These are phyloP conservation scores for Corbicula japonica DNA, from an alignment of 2,888 invertebrate genomes.

Conservation along the genomic window DNA sequence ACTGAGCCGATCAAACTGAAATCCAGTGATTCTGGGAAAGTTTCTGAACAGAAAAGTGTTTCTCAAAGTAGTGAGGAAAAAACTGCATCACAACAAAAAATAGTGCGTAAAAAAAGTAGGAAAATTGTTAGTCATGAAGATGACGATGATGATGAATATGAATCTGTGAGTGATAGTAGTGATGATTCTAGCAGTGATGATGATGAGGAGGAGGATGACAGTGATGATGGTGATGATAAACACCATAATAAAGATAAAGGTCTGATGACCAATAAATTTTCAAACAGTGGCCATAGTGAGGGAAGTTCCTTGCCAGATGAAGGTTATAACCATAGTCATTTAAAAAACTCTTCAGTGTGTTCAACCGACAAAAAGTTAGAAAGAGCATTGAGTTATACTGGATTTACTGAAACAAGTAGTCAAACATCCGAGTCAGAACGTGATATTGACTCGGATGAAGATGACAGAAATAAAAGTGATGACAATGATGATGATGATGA, in stretches of 20 bases:
- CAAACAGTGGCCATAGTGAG: neutral
- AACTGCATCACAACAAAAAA: too few species aligned
- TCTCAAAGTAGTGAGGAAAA: too few species aligned
- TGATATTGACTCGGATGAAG: slow-evolving; percentile 49
- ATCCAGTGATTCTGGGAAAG: too few species aligned
- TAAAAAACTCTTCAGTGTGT: slow-evolving; percentile 51
- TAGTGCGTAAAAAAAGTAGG: too few species aligned
- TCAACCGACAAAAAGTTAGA: slow-evolving; percentile 57
- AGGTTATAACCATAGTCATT: neutral
- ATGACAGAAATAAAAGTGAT: slow-evolving; percentile 46
- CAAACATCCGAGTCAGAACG: slow-evolving; percentile 50
- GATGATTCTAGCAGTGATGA: slow-evolving; percentile 40
- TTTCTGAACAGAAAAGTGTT: too few species aligned
- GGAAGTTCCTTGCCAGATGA: neutral
- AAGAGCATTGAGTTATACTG: slow-evolving; percentile 56
- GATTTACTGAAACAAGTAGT: slow-evolving; percentile 51
- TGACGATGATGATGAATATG: slow-evolving; percentile 57
- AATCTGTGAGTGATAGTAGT: slow-evolving; percentile 50
- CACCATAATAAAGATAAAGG: slow-evolving; percentile 10
- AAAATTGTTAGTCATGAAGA: slow-evolving; percentile 2
- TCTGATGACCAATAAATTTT: slow-evolving; percentile 1
- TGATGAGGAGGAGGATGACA: slow-evolving; percentile 31
- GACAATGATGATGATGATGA: slow-evolving; percentile 49
- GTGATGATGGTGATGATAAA: slow-evolving; percentile 4
- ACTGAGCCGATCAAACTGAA: too few species aligned